These are phyloP conservation scores for Cynodonichthys magdalenae DNA, from an alignment of 2,797 vertebrate genomes.

Conservation along the genomic window DNA sequence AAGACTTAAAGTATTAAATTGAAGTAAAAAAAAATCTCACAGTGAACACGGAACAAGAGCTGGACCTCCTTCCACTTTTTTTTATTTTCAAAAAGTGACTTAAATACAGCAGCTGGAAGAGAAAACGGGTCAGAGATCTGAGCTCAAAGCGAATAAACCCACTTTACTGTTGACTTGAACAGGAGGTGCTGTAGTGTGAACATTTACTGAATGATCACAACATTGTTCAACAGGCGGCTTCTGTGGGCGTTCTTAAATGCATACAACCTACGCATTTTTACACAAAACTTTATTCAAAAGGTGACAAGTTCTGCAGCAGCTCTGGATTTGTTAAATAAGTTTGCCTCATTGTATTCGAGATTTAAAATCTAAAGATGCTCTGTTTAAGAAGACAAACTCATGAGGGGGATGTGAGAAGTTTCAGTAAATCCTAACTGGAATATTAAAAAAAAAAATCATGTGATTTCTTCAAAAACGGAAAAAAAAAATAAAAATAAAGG, in stretches of 20 bases:
- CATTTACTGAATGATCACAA: slow-evolving; percentile 4
- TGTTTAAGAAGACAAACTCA: slow-evolving; percentile 29
- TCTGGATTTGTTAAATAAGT: slow-evolving; percentile 17
- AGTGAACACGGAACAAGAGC: slow-evolving; percentile 75
- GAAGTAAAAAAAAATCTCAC: slow-evolving; percentile 72
- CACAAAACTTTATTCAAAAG: slow-evolving; percentile 11
- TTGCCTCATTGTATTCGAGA: slow-evolving; percentile 25
- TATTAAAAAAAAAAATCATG: slow-evolving; percentile 52
- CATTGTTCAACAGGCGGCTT: slow-evolving; percentile 15
- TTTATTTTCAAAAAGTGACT: slow-evolving; percentile 51
- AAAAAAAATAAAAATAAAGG: slow-evolving; percentile 32
- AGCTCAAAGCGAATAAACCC: slow-evolving; percentile 32
- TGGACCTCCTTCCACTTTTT: slow-evolving; percentile 35
- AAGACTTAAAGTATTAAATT: slow-evolving; percentile 73
- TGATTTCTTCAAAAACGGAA: slow-evolving; percentile 61
- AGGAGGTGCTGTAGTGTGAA: slow-evolving; percentile 16
- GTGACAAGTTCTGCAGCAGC: slow-evolving; percentile 28
- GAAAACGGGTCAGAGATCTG: slow-evolving; percentile 35
- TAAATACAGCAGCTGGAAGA: slow-evolving; percentile 73
- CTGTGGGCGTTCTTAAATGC: slow-evolving; percentile 19
- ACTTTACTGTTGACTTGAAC: slow-evolving; percentile 7
- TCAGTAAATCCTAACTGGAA: slow-evolving; percentile 55
- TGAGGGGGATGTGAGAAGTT: slow-evolving; percentile 24
- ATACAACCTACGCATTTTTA: slow-evolving; percentile 13
- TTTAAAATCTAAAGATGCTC: slow-evolving; percentile 38